Evolutionary conservation across 2,797 vertebrate genomes (phyloP).

Genomic region (Perodicticus potto): DNA sequence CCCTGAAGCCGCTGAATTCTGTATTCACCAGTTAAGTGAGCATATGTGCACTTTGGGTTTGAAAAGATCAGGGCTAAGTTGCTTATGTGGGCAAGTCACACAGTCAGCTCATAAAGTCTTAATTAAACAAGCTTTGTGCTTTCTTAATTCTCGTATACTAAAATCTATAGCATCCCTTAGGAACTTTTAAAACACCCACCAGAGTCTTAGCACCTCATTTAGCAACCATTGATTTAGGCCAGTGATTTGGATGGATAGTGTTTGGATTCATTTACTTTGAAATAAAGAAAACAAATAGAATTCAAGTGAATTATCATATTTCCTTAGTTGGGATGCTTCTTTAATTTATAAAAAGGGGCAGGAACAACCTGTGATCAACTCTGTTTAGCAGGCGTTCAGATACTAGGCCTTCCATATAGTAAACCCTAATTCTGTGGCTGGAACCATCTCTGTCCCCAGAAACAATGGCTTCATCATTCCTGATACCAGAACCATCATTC

Average conservation of each 20-base stretch:
- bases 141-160: constrained; percentile 75
- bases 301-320: constrained; percentile 77
- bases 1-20: neutral
- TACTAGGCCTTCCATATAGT: neutral
- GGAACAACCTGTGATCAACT: constrained; percentile 34
- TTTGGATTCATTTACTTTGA: constrained; percentile 78
- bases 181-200: constrained; percentile 73
- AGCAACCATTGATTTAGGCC: constrained; percentile 75
- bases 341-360: constrained; percentile 65
- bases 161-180: constrained; percentile 75
- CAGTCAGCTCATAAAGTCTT: constrained; percentile 77
- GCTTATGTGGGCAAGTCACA: constrained; percentile 74
- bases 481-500: neutral
- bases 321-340: constrained; percentile 52
- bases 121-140: constrained; percentile 76
- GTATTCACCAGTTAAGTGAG: constrained; percentile 2
- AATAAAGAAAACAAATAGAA: constrained; percentile 77
- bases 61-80: constrained; percentile 67
- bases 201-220: constrained; percentile 76
- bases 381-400: constrained; percentile 52
- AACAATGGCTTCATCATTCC: constrained; percentile 32
- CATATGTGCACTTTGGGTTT: constrained; percentile 59
- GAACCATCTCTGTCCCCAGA: neutral
- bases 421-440: constrained; percentile 24
- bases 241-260: constrained; percentile 73